These are phyloP conservation scores for Apis florea DNA, from an alignment of 1,140 invertebrate genomes.

Conservation along the genomic window DNA sequence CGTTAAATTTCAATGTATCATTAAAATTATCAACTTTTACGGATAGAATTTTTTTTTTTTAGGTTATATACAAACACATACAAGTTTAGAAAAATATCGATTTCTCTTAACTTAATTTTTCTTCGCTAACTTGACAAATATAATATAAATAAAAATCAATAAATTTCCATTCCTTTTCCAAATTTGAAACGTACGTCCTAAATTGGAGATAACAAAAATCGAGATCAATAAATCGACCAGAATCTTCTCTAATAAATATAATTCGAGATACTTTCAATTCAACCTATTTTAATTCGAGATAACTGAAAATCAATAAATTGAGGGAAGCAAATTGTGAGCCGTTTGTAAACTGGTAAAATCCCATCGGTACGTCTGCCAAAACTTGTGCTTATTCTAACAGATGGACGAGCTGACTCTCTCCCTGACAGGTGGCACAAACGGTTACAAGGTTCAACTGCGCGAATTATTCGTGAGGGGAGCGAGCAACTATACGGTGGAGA, in stretches of 20 bases:
- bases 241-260: too few species aligned
- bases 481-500: conserved; percentile 85
- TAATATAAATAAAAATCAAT: too few species aligned
- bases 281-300: background rate
- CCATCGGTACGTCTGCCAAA: background rate
- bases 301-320: background rate
- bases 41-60: too few species aligned
- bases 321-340: background rate
- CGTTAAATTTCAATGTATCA: background rate
- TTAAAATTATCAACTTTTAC: background rate
- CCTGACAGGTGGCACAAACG: conserved; percentile 85
- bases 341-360: background rate
- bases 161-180: too few species aligned
- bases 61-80: too few species aligned
- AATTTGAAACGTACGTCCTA: too few species aligned
- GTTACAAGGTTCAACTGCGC: conserved; percentile 85
- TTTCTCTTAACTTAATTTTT: too few species aligned
- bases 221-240: too few species aligned
- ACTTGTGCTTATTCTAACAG: conserved; percentile 61
- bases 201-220: too few species aligned
- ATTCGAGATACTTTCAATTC: too few species aligned
- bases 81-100: too few species aligned
- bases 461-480: conserved; percentile 86
- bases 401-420: conserved; percentile 86
- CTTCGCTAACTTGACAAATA: too few species aligned